phyloP scores from a whole-genome alignment of 2,113 vertebrate species.

The Mungos mungo region DNA sequence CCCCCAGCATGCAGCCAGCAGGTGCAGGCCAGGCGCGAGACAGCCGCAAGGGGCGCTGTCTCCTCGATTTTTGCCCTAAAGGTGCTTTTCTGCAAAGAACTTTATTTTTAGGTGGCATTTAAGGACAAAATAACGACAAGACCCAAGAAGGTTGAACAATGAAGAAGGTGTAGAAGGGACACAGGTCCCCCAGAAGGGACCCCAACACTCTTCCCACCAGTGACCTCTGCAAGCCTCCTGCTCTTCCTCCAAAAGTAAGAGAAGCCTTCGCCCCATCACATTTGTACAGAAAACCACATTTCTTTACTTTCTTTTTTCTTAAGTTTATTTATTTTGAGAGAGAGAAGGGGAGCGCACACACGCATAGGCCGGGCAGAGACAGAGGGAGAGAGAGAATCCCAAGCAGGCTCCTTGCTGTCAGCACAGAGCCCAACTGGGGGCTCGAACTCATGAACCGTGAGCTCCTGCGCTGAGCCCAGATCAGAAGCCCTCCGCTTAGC shows the following conservation, averaged over 20 bases:
- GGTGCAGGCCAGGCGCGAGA: background rate
- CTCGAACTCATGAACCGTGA: too few relatives aligned
- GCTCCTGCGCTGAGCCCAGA: too few relatives aligned
- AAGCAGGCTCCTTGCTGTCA: too few relatives aligned
- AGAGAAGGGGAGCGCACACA: too few relatives aligned
- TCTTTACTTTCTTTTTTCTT: too few relatives aligned
- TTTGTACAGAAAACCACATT: background rate
- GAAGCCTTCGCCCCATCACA: background rate
- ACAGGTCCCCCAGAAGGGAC: too few relatives aligned
- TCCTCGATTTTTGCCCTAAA: background rate
- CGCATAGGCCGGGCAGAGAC: too few relatives aligned
- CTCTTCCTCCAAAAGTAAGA: too few relatives aligned
- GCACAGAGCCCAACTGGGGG: too few relatives aligned
- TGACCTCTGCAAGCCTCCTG: background rate
- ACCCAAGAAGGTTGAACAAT: background rate
- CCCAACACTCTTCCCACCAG: fast-evolving
- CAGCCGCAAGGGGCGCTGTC: background rate
- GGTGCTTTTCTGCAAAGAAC: background rate
- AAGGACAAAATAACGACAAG: background rate
- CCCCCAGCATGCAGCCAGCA: background rate
- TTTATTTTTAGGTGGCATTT: background rate
- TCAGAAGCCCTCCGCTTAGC: too few relatives aligned
- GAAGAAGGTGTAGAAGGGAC: background rate
- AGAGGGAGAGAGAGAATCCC: too few relatives aligned
- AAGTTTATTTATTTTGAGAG: too few relatives aligned